Percentiles rank a stretch among this genome's conserved stretches.
phyloP scores from a whole-genome alignment of 2,888 invertebrate genomes.

The Unio delphinus region DNA sequence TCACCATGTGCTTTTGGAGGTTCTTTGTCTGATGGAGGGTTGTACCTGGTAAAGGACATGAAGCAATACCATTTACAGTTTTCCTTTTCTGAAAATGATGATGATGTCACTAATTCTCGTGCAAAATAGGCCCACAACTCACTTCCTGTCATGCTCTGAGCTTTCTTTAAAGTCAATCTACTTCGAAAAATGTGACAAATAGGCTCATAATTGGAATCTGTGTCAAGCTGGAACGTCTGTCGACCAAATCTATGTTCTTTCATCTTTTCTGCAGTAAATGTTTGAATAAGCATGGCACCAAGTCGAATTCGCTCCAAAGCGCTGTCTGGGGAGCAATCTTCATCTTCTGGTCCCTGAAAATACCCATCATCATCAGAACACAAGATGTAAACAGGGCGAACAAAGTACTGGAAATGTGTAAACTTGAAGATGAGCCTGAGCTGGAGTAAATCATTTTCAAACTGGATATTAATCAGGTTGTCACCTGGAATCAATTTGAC shows the following conservation, averaged over 20 bases:
- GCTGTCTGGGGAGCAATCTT: conserved; percentile 80
- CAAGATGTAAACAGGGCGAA: conserved; percentile 85
- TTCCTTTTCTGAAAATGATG: conserved; percentile 72
- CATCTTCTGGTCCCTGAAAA: conserved; percentile 80
- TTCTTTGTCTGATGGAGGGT: conserved; percentile 75
- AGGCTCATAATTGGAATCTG: conserved; percentile 74
- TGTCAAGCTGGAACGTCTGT: conserved; percentile 87
- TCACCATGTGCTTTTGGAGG: conserved; percentile 72
- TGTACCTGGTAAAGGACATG: conserved; percentile 87
- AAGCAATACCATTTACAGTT: conserved; percentile 89
- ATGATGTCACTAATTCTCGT: conserved; percentile 84
- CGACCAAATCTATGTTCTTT: conserved; percentile 83
- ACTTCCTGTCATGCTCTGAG: conserved; percentile 78
- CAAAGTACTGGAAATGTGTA: conserved; percentile 72
- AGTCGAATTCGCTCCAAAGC: conserved; percentile 84
- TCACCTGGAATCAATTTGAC: conserved; percentile 78
- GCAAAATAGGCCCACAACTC: conserved; percentile 90
- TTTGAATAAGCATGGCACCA: conserved; percentile 85
- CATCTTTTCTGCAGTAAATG: conserved; percentile 89
- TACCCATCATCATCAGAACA: conserved; percentile 85
- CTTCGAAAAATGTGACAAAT: conserved; percentile 84
- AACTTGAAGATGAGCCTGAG: conserved; percentile 49
- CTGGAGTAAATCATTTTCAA: conserved; percentile 49
- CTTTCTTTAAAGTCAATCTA: conserved; percentile 80
- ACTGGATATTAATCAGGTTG: conserved; percentile 79